Conservation (phyloP, 2,888 invertebrate genomes). For the Harpalus rubripes region DNA sequence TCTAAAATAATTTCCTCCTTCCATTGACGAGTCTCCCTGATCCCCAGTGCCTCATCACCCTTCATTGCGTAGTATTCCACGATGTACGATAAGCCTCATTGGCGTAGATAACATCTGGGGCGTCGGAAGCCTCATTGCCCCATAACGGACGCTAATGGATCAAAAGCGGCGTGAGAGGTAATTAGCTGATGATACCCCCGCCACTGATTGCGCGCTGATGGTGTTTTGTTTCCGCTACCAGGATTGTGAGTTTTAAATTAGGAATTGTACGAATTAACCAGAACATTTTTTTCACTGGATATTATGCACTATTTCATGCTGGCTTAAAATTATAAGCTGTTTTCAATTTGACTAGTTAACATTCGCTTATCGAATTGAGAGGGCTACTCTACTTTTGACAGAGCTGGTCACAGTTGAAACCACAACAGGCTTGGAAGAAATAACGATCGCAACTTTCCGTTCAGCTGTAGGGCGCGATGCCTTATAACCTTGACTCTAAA, state of each 20-base stretch:
- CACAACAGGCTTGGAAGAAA: conserved; percentile 18
- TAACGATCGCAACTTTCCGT: neutral
- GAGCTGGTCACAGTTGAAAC: conserved; percentile 1
- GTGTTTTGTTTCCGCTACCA: conserved; percentile 11
- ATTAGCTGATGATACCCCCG: conserved; percentile 39
- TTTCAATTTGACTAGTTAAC: no score
- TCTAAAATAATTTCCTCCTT: neutral
- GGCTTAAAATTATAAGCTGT: no score
- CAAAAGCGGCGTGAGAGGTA: conserved; percentile 28
- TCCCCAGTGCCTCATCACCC: conserved; percentile 1
- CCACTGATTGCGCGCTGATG: conserved; percentile 28
- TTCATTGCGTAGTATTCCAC: conserved; percentile 13
- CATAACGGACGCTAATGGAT: conserved; percentile 45
- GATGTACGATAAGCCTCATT: conserved; percentile 34
- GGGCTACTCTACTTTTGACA: conserved; percentile 17
- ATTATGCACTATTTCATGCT: no score
- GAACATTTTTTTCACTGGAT: neutral
- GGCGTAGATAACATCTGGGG: conserved; percentile 21
- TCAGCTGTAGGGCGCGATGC: neutral
- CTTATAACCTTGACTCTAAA: conserved; percentile 41
- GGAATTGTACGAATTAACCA: neutral
- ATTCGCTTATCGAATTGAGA: no score
- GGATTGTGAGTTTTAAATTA: conserved; percentile 27
- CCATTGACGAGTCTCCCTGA: conserved; percentile 6
- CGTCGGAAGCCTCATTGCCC: conserved; percentile 11